Conservation (phyloP, 2,113 vertebrate genomes). For the Enhydra lutris region DNA sequence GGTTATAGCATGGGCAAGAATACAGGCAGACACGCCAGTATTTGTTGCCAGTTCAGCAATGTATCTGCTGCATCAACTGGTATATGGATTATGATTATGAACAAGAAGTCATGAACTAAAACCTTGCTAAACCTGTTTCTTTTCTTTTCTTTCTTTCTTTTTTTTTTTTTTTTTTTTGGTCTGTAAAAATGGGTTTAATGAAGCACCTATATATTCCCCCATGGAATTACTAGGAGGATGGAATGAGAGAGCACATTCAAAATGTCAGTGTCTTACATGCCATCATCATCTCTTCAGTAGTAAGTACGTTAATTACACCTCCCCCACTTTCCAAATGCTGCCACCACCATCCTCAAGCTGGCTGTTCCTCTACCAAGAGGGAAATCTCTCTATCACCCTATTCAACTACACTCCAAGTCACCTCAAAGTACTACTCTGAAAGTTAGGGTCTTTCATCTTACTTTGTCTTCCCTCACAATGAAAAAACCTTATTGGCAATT, state of each 20-base stretch:
- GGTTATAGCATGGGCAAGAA: no score
- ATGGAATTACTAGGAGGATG: neutral
- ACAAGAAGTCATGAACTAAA: neutral
- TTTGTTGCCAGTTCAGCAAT: neutral
- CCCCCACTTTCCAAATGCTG: neutral
- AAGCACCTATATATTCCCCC: neutral
- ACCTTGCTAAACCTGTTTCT: neutral
- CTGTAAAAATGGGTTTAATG: neutral
- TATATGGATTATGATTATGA: neutral
- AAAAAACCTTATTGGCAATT: neutral
- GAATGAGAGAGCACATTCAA: neutral
- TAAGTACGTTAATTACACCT: neutral
- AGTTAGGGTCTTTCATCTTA: neutral
- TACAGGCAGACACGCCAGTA: neutral
- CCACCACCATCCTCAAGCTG: no score
- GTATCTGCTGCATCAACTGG: accelerated
- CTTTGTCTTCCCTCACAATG: neutral
- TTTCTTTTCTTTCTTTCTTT: neutral
- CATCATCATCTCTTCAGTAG: neutral
- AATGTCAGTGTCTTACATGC: neutral
- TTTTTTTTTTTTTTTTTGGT: neutral
- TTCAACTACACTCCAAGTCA: neutral
- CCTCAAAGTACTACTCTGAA: neutral
- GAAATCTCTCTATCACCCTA: neutral
- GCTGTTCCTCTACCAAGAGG: accelerated